Percentiles rank a stretch among this genome's conserved stretches.
Evolutionary conservation across 2,888 invertebrate genomes (phyloP).

Genomic region (Pasiphila rectangulata): DNA sequence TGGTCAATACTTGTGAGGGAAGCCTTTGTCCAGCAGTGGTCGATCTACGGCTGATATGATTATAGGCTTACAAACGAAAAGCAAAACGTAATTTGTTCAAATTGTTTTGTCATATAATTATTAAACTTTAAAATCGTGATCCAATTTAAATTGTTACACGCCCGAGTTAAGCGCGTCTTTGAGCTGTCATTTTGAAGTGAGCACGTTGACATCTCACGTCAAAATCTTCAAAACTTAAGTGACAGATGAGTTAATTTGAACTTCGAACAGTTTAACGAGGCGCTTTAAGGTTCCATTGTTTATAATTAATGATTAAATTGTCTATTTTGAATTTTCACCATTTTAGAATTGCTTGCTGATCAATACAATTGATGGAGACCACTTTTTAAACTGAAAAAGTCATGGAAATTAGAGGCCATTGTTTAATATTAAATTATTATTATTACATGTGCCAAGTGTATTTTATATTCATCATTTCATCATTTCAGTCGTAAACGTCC

Average conservation of each 20-base stretch:
- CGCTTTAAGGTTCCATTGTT: conserved; percentile 24
- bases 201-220: conserved; percentile 63
- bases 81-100: background rate
- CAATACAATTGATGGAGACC: too few relatives aligned
- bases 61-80: conserved; percentile 4
- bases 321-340: background rate
- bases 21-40: too few relatives aligned
- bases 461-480: too few relatives aligned
- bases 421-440: too few relatives aligned
- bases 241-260: conserved; percentile 74
- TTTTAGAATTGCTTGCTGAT: too few relatives aligned
- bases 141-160: conserved; percentile 53
- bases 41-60: too few relatives aligned
- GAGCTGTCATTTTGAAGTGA: conserved; percentile 51
- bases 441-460: too few relatives aligned
- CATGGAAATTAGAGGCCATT: too few relatives aligned
- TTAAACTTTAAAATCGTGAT: conserved; percentile 42
- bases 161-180: conserved; percentile 36
- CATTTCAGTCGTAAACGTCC: too few relatives aligned
- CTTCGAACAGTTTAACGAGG: conserved; percentile 44
- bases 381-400: too few relatives aligned
- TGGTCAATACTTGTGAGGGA: too few relatives aligned
- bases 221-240: conserved; percentile 58
- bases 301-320: conserved; percentile 7
- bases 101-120: conserved; percentile 23